Evolutionary conservation across 2,113 vertebrate genomes (phyloP), one percentile per base, ranked within the genome.

Genomic region (Parus major): DNA sequence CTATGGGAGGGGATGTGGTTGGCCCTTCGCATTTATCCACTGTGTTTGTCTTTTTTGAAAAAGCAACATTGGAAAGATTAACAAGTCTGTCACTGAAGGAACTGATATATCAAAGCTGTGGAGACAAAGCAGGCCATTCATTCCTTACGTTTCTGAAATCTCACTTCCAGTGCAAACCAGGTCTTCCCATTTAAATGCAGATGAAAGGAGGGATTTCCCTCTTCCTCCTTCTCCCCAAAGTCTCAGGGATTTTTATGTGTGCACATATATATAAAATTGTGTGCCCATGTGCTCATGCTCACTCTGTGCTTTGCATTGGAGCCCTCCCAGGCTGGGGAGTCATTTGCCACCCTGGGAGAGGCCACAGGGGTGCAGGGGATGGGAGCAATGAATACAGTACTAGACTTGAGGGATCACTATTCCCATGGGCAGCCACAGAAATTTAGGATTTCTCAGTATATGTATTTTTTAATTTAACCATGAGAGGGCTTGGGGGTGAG

Each of bases 51-150:
- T 98, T 97, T 95, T 96, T 96, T 97, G 94, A 91, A 97, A 97
- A 96, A 97, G 94, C 95, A 97, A 96, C 96, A 96, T 75, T 96
- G 95, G 96, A 97, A 95, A 97, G 96, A 97, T 97, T 97, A 98
- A 97, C 97, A 97, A 97, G 95, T 97, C 96, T 98, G 95, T 97
- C 96, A 96, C 88, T 95, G 95, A 96, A 96, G 93, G 88, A 93
- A 97, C 96, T 97, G 97, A 98, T 97, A 78, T 96, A 97, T 97
- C 97, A 97, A 96, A 98, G 97, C 96, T 96, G 93, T 3, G 55
- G 79, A 95, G 93, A 97, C 96, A 97, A 97, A 98, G 97, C 93
- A 94, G 94, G 55, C 94, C 92, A 97, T 98, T 97, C 97, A 97
- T 98, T 96, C 91, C 95, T 93, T 73, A 65, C 31, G 69, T 86